These are phyloP conservation scores for Artibeus jamaicensis DNA, from an alignment of 2,797 vertebrate genomes.

Conservation along the genomic window DNA sequence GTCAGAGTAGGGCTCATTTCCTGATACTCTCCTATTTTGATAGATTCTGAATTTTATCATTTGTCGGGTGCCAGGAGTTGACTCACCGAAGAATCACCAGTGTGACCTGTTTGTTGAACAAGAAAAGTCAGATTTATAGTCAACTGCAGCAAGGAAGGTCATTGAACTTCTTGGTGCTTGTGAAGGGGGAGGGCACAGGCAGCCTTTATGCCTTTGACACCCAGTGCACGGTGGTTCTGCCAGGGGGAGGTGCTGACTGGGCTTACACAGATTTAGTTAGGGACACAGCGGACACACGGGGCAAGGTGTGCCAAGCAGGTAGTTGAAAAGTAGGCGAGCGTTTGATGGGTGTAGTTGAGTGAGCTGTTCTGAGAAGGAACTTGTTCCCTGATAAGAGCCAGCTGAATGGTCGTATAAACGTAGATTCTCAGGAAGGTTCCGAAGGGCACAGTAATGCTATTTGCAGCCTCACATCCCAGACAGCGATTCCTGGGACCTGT, in stretches of 20 bases:
- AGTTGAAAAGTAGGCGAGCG: background rate
- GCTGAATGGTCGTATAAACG: background rate
- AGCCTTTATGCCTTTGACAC: background rate
- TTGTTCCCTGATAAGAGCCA: background rate
- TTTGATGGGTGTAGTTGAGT: background rate
- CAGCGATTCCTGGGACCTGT: background rate
- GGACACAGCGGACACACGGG: too few species aligned
- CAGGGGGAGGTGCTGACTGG: fast-evolving
- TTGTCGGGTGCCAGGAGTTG: background rate
- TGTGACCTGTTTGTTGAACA: background rate
- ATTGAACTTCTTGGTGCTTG: fast-evolving
- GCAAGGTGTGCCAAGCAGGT: background rate
- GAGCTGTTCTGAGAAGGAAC: background rate
- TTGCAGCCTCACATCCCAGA: background rate
- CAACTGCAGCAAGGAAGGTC: background rate
- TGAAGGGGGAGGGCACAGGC: too few species aligned
- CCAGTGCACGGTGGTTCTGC: background rate
- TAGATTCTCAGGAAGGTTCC: background rate
- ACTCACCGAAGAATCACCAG: background rate
- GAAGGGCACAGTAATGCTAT: background rate
- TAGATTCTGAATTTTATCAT: background rate
- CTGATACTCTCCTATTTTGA: background rate
- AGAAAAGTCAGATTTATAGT: background rate
- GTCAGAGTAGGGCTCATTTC: background rate
- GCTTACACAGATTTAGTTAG: background rate